These are phyloP conservation scores for Dynastes tityus DNA, from an alignment of 2,888 invertebrate species.

Conservation along the genomic window DNA sequence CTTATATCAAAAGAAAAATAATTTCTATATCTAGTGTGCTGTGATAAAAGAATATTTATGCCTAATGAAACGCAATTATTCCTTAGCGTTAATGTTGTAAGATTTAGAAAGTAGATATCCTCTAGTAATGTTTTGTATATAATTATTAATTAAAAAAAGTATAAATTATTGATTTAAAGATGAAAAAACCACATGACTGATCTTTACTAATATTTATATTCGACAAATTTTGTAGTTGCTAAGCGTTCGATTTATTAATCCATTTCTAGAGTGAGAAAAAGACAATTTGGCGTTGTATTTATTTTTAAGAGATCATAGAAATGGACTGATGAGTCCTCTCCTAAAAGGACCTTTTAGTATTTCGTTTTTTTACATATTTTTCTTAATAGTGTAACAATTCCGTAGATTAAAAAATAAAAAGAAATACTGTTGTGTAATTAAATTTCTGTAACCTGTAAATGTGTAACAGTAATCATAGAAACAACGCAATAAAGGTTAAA, in stretches of 20 bases:
- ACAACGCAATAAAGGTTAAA: not conserved
- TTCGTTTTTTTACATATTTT: not conserved
- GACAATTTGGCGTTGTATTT: not conserved
- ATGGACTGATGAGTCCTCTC: not conserved
- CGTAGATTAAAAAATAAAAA: not conserved
- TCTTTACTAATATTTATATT: constrained; percentile 16
- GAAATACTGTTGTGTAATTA: not conserved
- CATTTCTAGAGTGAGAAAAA: not conserved
- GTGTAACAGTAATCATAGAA: not conserved
- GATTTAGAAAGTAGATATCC: not conserved
- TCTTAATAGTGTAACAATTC: not conserved
- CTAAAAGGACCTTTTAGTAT: not conserved
- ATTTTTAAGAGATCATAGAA: not conserved
- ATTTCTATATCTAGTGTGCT: constrained; percentile 24
- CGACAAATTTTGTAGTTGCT: constrained; percentile 3
- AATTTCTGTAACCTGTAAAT: not conserved
- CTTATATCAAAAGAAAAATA: constrained; percentile 24
- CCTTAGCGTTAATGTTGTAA: constrained; percentile 19
- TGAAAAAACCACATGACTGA: constrained; percentile 33
- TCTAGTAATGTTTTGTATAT: constrained; percentile 26
- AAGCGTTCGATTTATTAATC: not conserved
- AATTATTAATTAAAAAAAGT: constrained; percentile 27
- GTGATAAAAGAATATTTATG: constrained; percentile 49
- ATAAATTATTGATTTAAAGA: constrained; percentile 27
- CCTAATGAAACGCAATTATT: not conserved